Percentiles rank a stretch among this genome's conserved stretches.
These are phyloP conservation scores for Euclidia mi DNA, from an alignment of 2,888 invertebrate genomes.

Conservation along the genomic window DNA sequence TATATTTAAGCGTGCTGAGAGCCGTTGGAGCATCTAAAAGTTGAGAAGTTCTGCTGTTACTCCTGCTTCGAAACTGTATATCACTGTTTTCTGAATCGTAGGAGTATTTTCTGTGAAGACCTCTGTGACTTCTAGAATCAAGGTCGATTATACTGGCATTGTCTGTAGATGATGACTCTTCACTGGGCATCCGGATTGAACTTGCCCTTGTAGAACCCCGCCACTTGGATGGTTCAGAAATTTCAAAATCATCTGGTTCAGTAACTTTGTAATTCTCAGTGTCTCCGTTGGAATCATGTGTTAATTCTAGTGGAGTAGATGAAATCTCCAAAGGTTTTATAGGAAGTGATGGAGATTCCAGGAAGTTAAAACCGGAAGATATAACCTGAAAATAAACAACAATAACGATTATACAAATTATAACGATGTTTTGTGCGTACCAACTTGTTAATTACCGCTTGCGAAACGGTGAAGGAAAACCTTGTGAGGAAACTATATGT, in stretches of 20 bases:
- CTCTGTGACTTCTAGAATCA: conserved; percentile 72
- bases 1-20: conserved; percentile 82
- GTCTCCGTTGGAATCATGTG: conserved; percentile 72
- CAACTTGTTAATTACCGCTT: too few relatives aligned
- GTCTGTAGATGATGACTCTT: conserved; percentile 85
- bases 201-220: conserved; percentile 91
- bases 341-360: conserved; percentile 73
- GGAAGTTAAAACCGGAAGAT: conserved; percentile 81
- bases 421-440: too few relatives aligned
- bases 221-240: conserved; percentile 91
- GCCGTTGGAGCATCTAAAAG: conserved; percentile 77
- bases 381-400: conserved; percentile 75
- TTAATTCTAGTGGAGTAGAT: conserved; percentile 78
- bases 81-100: conserved; percentile 80
- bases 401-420: not conserved
- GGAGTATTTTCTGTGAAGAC: conserved; percentile 74
- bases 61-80: conserved; percentile 67
- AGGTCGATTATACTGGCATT: conserved; percentile 85
- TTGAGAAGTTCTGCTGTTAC: conserved; percentile 72
- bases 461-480: too few relatives aligned
- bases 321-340: conserved; percentile 83
- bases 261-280: conserved; percentile 84
- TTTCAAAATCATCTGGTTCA: conserved; percentile 89
- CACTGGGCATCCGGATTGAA: conserved; percentile 92
- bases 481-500: too few relatives aligned